Evolutionary conservation across 2,113 vertebrate species (phyloP).

Genomic region (Echinops telfairi): DNA sequence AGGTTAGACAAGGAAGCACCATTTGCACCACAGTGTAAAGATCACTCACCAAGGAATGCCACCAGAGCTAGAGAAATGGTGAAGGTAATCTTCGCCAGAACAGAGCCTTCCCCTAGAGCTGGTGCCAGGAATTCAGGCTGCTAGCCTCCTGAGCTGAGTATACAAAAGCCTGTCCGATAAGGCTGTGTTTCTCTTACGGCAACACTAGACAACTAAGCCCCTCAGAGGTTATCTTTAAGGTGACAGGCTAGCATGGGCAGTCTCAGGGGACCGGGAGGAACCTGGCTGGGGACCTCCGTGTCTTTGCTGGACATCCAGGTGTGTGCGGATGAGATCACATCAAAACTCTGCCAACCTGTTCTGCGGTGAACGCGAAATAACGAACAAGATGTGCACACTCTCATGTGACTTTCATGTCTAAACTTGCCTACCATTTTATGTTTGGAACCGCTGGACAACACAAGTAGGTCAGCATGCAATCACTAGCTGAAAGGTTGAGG

Average conservation of each 20-base stretch:
- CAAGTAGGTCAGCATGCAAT: background rate
- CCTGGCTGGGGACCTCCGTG: too few relatives aligned
- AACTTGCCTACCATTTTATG: too few relatives aligned
- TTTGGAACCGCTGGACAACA: background rate
- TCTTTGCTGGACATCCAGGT: too few relatives aligned
- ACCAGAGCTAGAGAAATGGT: background rate
- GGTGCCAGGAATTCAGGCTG: background rate
- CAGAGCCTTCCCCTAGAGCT: background rate
- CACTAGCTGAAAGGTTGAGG: background rate
- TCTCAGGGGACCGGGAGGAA: background rate
- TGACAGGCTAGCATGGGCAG: background rate
- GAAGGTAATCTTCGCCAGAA: background rate
- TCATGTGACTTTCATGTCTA: too few relatives aligned
- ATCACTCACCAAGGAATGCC: background rate
- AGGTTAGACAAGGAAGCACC: background rate
- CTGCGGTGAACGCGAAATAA: background rate
- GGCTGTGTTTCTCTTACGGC: background rate
- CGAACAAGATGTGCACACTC: too few relatives aligned
- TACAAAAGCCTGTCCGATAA: background rate
- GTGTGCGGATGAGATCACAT: background rate
- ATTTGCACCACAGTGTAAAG: background rate
- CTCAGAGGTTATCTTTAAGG: background rate
- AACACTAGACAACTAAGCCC: background rate
- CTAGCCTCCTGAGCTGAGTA: background rate
- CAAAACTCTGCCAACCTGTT: background rate